Base-by-base conservation (phyloP, 2,113 vertebrate species). In the Salvelinus namaycush region DNA sequence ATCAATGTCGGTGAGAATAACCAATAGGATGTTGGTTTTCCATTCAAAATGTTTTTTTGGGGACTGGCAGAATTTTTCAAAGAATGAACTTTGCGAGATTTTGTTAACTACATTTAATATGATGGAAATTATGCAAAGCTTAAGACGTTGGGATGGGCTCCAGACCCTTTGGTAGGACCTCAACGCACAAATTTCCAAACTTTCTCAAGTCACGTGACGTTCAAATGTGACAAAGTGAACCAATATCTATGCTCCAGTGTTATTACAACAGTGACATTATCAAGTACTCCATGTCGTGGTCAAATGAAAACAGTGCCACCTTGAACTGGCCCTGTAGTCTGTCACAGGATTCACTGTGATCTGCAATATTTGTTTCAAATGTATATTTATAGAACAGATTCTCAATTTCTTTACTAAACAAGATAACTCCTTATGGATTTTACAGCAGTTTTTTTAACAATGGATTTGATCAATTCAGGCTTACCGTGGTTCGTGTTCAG, bases 321-420 rank as follows among this genome's bases (percentile, higher is more conserved):
- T 74, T 71, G 68, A 44, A 44, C 75, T 31, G 65, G 74, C 75
- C 68, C 75, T 27, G 64, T 80, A 62, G 64, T 76, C 39, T 29
- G 67, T 54, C 27, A 44, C 26, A 74, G 57, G 66, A 67, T 71
- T 73, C 75, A 76, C 62, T 79, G 74, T 26, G 68, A 70, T 79
- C 78, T 22, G 31, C 78, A 82, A 84, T 72, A 67, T 72, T 44
- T 54, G 16, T 54, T 77, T 70, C 80, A 75, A 76, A 76, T 81
- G 75, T 72, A 77, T 60, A 24, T 62, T 62, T 62, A 62, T 62
- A 8, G 59, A 62, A 22, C 7, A 22, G 18, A 62, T 22, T 62
- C 9, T n/a, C 59, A 62, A 8, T 22, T 22, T 24, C 20, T 60
- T 60, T 18, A 60, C 20, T 22, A 60, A 60, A 60, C 18, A 12